A percentile compares a stretch with the other conserved stretches of the same genome.
These are phyloP conservation scores for Steatornis caripensis DNA, from an alignment of 2,113 vertebrate species.

Conservation along the genomic window DNA sequence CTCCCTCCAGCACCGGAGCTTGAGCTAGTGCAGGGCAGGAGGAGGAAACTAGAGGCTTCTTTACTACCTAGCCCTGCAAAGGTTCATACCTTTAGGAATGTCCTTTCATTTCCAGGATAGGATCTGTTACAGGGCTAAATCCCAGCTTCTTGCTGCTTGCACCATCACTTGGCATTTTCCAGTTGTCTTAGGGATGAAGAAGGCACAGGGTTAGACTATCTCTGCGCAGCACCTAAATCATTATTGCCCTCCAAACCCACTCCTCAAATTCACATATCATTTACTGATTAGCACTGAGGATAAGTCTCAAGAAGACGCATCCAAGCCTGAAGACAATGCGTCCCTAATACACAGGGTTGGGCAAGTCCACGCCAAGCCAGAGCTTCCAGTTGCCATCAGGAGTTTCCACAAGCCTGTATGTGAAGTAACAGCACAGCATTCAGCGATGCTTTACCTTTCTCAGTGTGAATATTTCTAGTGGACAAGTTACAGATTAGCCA, in stretches of 20 bases:
- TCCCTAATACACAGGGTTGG: neutral
- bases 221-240: neutral
- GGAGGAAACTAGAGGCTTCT: neutral
- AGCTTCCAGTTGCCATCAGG: neutral
- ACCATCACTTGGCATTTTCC: neutral
- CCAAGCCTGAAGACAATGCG: neutral
- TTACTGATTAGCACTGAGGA: neutral
- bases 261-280: neutral
- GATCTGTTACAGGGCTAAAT: neutral
- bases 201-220: fast-evolving
- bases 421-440: neutral
- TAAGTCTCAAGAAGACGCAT: neutral
- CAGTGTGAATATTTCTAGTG: neutral
- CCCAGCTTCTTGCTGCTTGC: neutral
- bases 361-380: neutral
- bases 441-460: neutral
- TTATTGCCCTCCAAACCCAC: neutral
- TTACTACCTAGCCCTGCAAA: neutral
- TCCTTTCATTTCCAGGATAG: neutral
- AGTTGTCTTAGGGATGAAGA: neutral
- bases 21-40: neutral
- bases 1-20: neutral
- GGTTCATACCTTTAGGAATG: neutral
- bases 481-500: neutral
- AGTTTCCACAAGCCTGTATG: neutral